Evolutionary conservation across 2,797 vertebrate genomes (phyloP).

Genomic region (Anabas testudineus): DNA sequence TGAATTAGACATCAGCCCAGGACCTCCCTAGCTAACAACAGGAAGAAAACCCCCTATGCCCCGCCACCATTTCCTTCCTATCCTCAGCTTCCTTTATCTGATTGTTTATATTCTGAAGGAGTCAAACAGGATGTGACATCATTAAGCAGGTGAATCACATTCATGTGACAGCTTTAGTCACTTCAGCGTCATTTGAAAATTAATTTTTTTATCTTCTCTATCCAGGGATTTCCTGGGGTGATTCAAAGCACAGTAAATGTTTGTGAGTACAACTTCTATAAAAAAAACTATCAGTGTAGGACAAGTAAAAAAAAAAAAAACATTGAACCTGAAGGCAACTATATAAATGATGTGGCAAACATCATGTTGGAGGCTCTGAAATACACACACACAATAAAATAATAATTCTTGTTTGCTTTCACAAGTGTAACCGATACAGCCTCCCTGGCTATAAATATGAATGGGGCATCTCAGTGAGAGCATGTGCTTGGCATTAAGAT

Average conservation of each 20-base stretch:
- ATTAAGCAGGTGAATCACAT: constrained; percentile 67
- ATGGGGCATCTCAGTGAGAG: constrained; percentile 28
- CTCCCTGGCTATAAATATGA: constrained; percentile 50
- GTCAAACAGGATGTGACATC: constrained; percentile 77
- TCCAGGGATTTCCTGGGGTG: constrained; percentile 32
- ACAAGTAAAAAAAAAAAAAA: neutral
- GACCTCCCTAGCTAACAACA: constrained; percentile 44
- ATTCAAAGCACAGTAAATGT: constrained; percentile 13
- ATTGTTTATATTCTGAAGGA: constrained; percentile 73
- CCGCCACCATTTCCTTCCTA: constrained; percentile 62
- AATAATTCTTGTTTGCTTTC: constrained; percentile 32
- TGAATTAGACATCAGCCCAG: neutral
- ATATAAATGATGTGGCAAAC: constrained; percentile 12
- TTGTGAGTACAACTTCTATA: constrained; percentile 8
- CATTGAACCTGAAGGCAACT: neutral
- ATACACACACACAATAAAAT: constrained; percentile 31
- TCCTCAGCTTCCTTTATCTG: constrained; percentile 24
- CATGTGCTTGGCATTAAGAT: constrained; percentile 67
- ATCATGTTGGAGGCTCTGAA: constrained; percentile 1
- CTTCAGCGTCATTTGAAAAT: constrained; percentile 41
- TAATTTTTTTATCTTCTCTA: constrained; percentile 25
- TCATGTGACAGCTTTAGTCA: constrained; percentile 52
- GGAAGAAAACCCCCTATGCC: constrained; percentile 40
- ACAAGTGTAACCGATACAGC: constrained; percentile 43
- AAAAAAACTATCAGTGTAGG: neutral